These are phyloP conservation scores for Porites evermanni DNA, from an alignment of 92 coral and sea anemone genomes.

Conservation along the genomic window DNA sequence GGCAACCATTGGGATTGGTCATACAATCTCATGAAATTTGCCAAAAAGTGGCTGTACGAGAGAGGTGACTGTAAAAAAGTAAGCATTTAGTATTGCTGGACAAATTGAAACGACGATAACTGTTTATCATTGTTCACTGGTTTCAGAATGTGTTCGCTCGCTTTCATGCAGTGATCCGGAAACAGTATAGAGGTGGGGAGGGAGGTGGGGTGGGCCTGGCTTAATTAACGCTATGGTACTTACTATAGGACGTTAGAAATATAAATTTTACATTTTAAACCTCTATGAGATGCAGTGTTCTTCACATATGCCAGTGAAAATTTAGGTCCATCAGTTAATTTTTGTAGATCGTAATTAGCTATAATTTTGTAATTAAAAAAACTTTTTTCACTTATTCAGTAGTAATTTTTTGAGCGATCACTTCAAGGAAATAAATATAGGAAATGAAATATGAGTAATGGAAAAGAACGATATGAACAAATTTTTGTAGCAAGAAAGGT, in stretches of 20 bases:
- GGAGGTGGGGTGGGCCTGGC: neutral
- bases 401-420: neutral
- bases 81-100: neutral
- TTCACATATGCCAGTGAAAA: too few species aligned
- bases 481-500: neutral
- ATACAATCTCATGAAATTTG: too few species aligned
- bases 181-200: neutral
- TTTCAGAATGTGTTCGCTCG: neutral
- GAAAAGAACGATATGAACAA: neutral
- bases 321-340: too few species aligned
- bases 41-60: too few species aligned
- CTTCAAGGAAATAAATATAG: neutral
- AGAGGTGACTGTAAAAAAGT: neutral
- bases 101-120: neutral
- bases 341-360: too few species aligned
- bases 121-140: neutral
- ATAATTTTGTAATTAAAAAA: too few species aligned
- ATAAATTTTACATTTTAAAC: too few species aligned
- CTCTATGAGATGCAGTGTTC: too few species aligned
- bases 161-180: too few species aligned
- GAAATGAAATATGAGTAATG: neutral
- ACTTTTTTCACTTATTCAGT: neutral
- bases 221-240: too few species aligned
- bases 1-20: too few species aligned
- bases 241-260: too few species aligned